These are phyloP conservation scores for Manis crassicaudata DNA, from an alignment of 2,797 vertebrate species.

Conservation along the genomic window DNA sequence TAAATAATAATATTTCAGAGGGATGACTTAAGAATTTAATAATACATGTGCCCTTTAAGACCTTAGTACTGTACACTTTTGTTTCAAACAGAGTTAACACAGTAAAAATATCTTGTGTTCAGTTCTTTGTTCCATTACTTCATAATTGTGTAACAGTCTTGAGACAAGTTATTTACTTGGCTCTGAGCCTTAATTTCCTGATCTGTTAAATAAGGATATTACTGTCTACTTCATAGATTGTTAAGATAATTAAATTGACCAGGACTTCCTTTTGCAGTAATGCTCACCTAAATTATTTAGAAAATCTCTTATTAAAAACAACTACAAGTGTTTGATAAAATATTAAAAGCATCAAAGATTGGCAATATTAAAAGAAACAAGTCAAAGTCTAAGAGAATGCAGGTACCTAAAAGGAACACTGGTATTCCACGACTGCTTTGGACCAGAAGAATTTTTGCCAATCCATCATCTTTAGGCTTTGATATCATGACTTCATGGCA, in stretches of 20 bases:
- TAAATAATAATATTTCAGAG: not conserved
- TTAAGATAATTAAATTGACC: constrained; percentile 7
- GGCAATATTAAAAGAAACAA: not conserved
- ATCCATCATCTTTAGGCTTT: not conserved
- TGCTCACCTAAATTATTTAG: not conserved
- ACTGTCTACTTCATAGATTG: not conserved
- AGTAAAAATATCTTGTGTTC: not conserved
- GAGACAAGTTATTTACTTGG: not conserved
- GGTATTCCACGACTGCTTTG: not conserved
- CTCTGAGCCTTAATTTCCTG: not conserved
- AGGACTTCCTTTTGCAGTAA: not conserved
- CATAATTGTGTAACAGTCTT: not conserved
- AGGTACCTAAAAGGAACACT: not conserved
- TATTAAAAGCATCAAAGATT: not conserved
- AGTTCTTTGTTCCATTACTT: not conserved
- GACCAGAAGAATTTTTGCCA: not conserved
- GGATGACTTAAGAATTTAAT: not conserved
- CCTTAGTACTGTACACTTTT: not conserved
- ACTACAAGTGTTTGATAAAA: not conserved
- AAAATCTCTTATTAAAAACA: not conserved
- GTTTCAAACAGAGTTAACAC: not conserved
- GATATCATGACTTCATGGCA: not conserved
- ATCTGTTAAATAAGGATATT: not conserved
- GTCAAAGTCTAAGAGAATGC: not conserved
- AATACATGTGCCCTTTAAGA: not conserved